phyloP scores from a whole-genome alignment of 2,113 vertebrate genomes.

The Chloropsis cyanopogon region DNA sequence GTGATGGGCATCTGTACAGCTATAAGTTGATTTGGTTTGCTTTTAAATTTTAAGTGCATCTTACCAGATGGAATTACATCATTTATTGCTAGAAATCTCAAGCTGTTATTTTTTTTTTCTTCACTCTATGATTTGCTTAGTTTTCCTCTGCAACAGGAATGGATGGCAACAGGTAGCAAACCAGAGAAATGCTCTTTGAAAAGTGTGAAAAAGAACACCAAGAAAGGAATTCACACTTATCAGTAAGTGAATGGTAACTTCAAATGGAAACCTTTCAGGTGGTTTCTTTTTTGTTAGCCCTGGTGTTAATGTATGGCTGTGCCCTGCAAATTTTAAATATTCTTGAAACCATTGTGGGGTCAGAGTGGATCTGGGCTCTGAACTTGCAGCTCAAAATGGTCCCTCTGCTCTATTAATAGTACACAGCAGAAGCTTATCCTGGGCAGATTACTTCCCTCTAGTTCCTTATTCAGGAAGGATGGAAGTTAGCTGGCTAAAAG shows the following conservation, averaged over 20 bases:
- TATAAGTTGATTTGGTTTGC: not conserved
- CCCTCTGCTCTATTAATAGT: not conserved
- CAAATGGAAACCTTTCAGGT: not conserved
- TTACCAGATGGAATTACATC: not conserved
- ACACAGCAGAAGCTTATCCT: not conserved
- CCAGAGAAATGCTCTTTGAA: not conserved
- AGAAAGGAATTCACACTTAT: not conserved
- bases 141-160: not conserved
- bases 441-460: not conserved
- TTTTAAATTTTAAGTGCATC: constrained; percentile 2
- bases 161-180: not conserved
- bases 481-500: not conserved
- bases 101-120: not conserved
- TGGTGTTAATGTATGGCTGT: not conserved
- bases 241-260: not conserved
- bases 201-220: not conserved
- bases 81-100: not conserved
- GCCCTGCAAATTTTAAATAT: not conserved
- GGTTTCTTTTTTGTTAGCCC: not conserved
- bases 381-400: not conserved
- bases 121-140: not conserved
- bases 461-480: not conserved
- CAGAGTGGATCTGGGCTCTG: not conserved
- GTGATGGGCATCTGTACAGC: not conserved
- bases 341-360: not conserved